Evolutionary conservation across 2,797 vertebrate species (phyloP).

Genomic region (Propithecus perrieri): DNA sequence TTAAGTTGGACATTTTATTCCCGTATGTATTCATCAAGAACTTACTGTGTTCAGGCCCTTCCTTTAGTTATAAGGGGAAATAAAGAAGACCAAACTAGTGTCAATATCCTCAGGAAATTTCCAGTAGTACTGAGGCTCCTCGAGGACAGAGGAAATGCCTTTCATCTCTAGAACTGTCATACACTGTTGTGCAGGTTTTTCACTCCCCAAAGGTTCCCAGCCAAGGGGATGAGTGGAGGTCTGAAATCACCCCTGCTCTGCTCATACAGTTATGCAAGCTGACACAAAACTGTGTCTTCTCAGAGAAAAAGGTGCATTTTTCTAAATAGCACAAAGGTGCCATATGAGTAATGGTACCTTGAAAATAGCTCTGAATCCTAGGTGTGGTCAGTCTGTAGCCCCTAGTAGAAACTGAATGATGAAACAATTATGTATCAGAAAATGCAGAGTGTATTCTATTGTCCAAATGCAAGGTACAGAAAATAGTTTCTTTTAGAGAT

Average conservation of each 20-base stretch:
- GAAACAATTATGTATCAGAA: not conserved
- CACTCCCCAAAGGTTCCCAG: not conserved
- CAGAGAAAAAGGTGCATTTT: not conserved
- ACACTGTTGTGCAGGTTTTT: not conserved
- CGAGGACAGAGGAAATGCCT: not conserved
- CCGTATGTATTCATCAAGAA: not conserved
- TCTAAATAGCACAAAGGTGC: not conserved
- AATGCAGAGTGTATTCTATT: not conserved
- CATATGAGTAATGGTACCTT: not conserved
- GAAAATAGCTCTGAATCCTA: not conserved
- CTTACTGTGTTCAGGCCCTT: not conserved
- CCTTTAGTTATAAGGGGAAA: not conserved
- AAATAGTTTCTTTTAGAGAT: conserved; percentile 31
- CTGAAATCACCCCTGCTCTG: not conserved
- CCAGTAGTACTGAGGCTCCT: not conserved
- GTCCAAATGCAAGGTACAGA: not conserved
- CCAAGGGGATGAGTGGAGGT: not conserved
- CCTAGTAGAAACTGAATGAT: not conserved
- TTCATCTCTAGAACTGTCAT: not conserved
- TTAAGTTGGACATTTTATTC: not conserved
- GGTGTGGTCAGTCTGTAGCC: not conserved
- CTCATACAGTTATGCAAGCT: not conserved
- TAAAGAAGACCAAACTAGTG: not conserved
- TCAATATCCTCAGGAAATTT: not conserved
- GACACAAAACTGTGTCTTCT: not conserved